These are phyloP conservation scores for Melanotaenia parkinsoni DNA, from an alignment of 2,797 vertebrate species.

Conservation along the genomic window DNA sequence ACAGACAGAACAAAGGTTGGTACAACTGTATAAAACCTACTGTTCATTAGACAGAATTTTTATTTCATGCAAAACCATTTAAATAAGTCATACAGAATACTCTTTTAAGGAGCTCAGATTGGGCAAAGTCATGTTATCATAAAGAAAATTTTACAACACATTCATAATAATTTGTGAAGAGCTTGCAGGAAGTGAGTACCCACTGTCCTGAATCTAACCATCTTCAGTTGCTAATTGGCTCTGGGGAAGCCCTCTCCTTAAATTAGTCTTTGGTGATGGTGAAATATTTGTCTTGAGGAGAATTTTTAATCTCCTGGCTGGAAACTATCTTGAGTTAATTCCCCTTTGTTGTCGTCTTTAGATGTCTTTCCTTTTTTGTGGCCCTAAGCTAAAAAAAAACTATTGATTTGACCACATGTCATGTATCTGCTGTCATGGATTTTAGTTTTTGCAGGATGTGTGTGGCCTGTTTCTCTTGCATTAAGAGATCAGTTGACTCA, in stretches of 20 bases:
- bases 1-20: constrained; percentile 88
- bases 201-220: too few species aligned
- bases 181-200: too few species aligned
- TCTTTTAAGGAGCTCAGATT: too few species aligned
- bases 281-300: neutral
- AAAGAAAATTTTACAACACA: too few species aligned
- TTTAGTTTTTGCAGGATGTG: neutral
- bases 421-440: neutral
- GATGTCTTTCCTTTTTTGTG: neutral
- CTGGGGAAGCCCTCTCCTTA: neutral
- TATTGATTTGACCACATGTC: too few species aligned
- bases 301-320: too few species aligned
- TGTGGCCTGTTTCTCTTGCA: neutral
- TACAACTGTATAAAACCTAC: constrained; percentile 6
- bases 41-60: neutral
- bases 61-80: neutral
- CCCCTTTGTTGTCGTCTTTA: neutral
- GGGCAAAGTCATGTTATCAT: too few species aligned
- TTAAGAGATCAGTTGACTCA: neutral
- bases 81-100: too few species aligned
- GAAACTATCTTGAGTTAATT: too few species aligned
- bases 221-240: too few species aligned
- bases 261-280: neutral
- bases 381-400: too few species aligned
- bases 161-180: too few species aligned